These are phyloP conservation scores for Orthonyx spaldingii DNA, from an alignment of 2,113 vertebrate species.

Conservation along the genomic window DNA sequence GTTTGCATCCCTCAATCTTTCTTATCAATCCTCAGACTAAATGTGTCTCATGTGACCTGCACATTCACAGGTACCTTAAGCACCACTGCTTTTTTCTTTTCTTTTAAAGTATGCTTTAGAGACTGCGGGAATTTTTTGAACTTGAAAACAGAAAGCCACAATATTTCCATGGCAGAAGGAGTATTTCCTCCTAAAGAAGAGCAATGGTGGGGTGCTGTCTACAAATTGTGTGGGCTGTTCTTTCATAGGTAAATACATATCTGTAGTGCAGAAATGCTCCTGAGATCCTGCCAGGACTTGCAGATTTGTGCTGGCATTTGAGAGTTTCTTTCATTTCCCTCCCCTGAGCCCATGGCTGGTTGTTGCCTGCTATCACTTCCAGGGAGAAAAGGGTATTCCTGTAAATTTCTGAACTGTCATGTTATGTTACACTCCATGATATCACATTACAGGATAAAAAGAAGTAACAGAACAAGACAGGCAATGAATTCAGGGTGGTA, in stretches of 20 bases:
- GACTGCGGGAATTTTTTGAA: background rate
- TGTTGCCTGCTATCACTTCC: background rate
- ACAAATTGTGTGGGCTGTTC: background rate
- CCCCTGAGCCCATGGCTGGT: background rate
- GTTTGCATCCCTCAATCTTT: background rate
- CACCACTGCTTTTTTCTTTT: background rate
- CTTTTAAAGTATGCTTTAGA: background rate
- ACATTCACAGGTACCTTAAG: background rate
- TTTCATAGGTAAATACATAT: background rate
- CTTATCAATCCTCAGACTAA: background rate
- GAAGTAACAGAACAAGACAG: constrained; percentile 29
- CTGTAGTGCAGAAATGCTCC: background rate
- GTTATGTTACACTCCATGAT: constrained; percentile 21
- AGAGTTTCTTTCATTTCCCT: background rate
- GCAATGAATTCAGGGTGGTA: background rate
- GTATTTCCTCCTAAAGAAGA: background rate
- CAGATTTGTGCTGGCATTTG: background rate
- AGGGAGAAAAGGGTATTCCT: constrained; percentile 12
- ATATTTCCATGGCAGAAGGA: background rate
- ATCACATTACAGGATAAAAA: constrained; percentile 18
- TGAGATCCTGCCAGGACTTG: background rate
- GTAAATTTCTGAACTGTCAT: constrained; percentile 21
- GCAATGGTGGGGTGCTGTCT: background rate
- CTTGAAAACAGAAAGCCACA: background rate
- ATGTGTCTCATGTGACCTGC: background rate